Base-by-base conservation (phyloP, 1,140 invertebrate genomes). In the Coelopa frigida region DNA sequence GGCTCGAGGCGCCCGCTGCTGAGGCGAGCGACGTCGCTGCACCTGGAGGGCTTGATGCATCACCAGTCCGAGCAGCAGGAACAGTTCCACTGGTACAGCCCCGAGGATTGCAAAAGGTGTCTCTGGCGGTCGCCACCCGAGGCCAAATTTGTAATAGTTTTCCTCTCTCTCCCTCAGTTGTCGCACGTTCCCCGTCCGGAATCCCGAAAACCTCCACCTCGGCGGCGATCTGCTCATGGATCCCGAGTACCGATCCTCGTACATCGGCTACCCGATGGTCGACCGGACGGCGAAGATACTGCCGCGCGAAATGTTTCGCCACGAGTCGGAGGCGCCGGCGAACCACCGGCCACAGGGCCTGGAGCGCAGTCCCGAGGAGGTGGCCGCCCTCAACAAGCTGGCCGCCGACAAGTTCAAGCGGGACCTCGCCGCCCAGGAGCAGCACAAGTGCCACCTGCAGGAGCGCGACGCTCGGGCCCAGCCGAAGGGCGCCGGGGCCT, bases 41-140 rank as follows among this genome's bases (percentile, higher is more conserved):
- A 53, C 27, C 45, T 68, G 50, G 59, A 68, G 49, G 65, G 64
- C 52, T 58, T 56, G 31, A 68, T 68, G 65, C 57, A 61, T 39
- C 56, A 48, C 24, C 49, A 54, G 47, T 59, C 65, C 40, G 65
- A 68, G 49, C 61, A 68, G 43, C 61, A 58, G 49, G 61, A 62
- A 24, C 57, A 65, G 52, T 68, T 63, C 56, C 59, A 63, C 44
- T 60, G 56, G 59, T 68, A 49, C 39, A 59, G 59, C 15, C 51
- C 57, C 29, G 63, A 67, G 47, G 63, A 67, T 47, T 53, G 55
- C 36, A 46, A 56, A 41, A 60, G 57, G 64, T 67, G 2, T 31
- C 10, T 38, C 22, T 15, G 3, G n/a, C 33, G 31, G 14, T 38
- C 15, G 10, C 17, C 27, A 23, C 40, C 17, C 10, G 15, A 22